Percentiles rank a stretch among this genome's conserved stretches.
Evolutionary conservation across 1,140 invertebrate genomes (phyloP).

Genomic region (Anastatus disparis): DNA sequence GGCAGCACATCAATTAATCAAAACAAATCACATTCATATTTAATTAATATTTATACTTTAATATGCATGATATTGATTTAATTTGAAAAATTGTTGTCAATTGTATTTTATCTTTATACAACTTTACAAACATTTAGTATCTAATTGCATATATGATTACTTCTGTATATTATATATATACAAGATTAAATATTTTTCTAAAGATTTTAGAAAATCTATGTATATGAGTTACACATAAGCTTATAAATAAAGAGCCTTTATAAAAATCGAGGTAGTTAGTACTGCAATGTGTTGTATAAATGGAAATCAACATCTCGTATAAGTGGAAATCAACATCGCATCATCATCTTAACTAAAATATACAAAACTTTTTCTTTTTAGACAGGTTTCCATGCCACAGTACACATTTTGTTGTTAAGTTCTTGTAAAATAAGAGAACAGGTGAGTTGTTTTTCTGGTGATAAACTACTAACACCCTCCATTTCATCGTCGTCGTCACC

Average conservation of each 20-base stretch:
- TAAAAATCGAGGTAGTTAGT: slow-evolving; percentile 30
- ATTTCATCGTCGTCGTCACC: slow-evolving; percentile 71
- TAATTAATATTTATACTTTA: no score
- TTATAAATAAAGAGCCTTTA: slow-evolving; percentile 21
- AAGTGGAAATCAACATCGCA: slow-evolving; percentile 9
- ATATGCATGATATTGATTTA: not conserved
- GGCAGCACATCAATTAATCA: no score
- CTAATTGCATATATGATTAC: slow-evolving; percentile 1
- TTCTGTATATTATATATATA: slow-evolving; percentile 29
- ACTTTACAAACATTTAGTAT: slow-evolving; percentile 9
- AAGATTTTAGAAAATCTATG: slow-evolving; percentile 6
- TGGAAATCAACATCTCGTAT: not conserved
- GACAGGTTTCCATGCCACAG: slow-evolving; percentile 75
- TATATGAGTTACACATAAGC: slow-evolving; percentile 17
- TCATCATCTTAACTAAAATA: slow-evolving; percentile 12
- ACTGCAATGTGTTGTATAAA: no score
- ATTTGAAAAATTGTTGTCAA: not conserved
- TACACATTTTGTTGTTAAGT: slow-evolving; percentile 77
- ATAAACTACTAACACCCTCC: slow-evolving; percentile 66
- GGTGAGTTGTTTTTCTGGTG: slow-evolving; percentile 69
- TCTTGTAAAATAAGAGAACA: slow-evolving; percentile 76
- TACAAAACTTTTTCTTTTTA: slow-evolving; percentile 48
- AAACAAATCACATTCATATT: no score
- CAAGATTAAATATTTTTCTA: slow-evolving; percentile 20
- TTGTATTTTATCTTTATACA: slow-evolving; percentile 8